Percentiles rank a stretch among this genome's conserved stretches.
Conservation (phyloP, 2,888 invertebrate species). For the Epistrophe grossulariae region DNA sequence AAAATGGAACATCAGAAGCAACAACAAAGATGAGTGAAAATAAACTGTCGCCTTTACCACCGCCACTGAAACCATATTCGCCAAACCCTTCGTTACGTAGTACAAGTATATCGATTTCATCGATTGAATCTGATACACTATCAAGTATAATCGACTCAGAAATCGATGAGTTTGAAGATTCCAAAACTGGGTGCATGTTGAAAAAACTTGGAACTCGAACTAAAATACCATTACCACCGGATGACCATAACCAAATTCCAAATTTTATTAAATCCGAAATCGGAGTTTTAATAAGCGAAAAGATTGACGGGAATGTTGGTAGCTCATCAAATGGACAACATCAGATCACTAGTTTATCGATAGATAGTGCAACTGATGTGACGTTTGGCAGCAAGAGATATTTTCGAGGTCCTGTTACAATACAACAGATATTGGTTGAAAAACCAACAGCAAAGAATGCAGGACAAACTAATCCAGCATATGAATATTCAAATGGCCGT, state of each 20-base stretch:
- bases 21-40: slow-evolving; percentile 12
- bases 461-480: slow-evolving; percentile 79
- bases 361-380: slow-evolving; percentile 89
- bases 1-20: slow-evolving; percentile 42
- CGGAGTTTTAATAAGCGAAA: slow-evolving; percentile 56
- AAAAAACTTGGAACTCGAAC: slow-evolving; percentile 82
- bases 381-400: slow-evolving; percentile 91
- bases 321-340: slow-evolving; percentile 78
- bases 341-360: slow-evolving; percentile 87
- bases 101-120: slow-evolving; percentile 81
- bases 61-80: slow-evolving; percentile 9
- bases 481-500: slow-evolving; percentile 65
- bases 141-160: slow-evolving; percentile 82
- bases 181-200: slow-evolving; percentile 79
- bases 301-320: slow-evolving; percentile 50
- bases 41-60: background rate
- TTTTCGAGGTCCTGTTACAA: slow-evolving; percentile 91
- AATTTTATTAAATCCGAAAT: slow-evolving; percentile 77
- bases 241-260: slow-evolving; percentile 78
- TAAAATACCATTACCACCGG: slow-evolving; percentile 66
- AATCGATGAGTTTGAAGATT: slow-evolving; percentile 77
- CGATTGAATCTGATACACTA: slow-evolving; percentile 81
- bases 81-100: slow-evolving; percentile 79
- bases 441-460: slow-evolving; percentile 77
- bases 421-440: slow-evolving; percentile 89